phyloP scores from a whole-genome alignment of 2,113 vertebrate genomes.

The Mobula birostris region DNA sequence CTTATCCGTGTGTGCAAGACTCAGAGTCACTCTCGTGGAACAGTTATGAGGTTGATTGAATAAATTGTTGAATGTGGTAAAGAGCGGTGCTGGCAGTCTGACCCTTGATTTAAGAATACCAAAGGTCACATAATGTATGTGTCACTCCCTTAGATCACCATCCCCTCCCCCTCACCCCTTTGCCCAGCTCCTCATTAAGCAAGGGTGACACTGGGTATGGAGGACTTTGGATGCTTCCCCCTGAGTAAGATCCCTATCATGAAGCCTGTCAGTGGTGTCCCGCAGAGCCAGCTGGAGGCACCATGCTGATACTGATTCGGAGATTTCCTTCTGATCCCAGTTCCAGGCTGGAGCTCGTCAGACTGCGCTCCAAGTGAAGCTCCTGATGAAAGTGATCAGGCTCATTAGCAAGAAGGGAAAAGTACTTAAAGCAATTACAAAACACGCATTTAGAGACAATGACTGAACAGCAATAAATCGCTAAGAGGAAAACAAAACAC shows the following conservation, averaged over 20 bases:
- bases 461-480: constrained; percentile 46
- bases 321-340: constrained; percentile 44
- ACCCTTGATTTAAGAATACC: too few relatives aligned
- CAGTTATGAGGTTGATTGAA: neutral
- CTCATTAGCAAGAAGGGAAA: constrained; percentile 51
- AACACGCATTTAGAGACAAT: constrained; percentile 41
- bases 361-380: constrained; percentile 53
- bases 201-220: constrained; percentile 47
- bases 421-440: constrained; percentile 50
- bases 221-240: constrained; percentile 65
- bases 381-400: constrained; percentile 49
- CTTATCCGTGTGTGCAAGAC: neutral
- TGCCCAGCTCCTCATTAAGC: constrained; percentile 55
- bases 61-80: neutral
- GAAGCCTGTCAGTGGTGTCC: constrained; percentile 50
- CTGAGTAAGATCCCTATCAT: constrained; percentile 59
- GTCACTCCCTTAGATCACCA: neutral
- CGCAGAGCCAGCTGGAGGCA: constrained; percentile 48
- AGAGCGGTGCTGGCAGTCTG: neutral
- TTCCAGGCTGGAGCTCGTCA: constrained; percentile 44
- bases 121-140: neutral
- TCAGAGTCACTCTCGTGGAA: neutral
- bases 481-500: constrained; percentile 43
- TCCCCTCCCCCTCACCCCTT: too few relatives aligned
- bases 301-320: constrained; percentile 49